Base-by-base conservation (phyloP, 1,140 invertebrate species). In the Aphis craccivora region DNA sequence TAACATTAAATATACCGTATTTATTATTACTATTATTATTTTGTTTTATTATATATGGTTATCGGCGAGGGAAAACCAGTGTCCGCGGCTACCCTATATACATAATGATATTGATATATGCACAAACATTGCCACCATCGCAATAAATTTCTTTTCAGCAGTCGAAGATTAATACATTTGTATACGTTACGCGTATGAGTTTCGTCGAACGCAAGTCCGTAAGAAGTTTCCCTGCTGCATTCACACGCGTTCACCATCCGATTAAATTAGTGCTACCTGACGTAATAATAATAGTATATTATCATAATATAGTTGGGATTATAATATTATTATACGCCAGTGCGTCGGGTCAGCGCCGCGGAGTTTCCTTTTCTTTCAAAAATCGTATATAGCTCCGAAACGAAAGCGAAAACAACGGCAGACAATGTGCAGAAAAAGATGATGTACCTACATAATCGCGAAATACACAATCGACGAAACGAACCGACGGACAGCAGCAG, bases 221-320 rank as follows among this genome's bases (percentile, higher is more conserved):
- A n/a, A 14, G 1, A n/a, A 76, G 14, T 76, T 76, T 76, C n/a
- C 5, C 60, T 14, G 60, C n/a, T n/a, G 30, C 14, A 76, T 35
- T 76, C 60, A n/a, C 30, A 35, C 14, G 60, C 14, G 0, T 11
- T 20, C 60, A 67, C 30, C 60, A n/a, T 6, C 14, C 11, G 30
- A n/a, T 14, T 67, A 67, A n/a, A 67, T n/a, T n/a, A 76, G 11
- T 76, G 60, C 30, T 30, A 76, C 14, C n/a, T 18, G n/a, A 76
- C 60, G n/a, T 76, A 76, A 76, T 76, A 76, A 76, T 76, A 76
- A 76, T 76, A n/a, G 30, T 67, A 18, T 86, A 86, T 86, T 86
- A 86, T 45, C 14, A 45, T 40, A 40, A 40, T 40, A 40, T 86
- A 11, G 30, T 86, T 4, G 5, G 14, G 11, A 86, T 76, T 76